Base-by-base conservation (phyloP, 2,113 vertebrate species). In the Forbesichthys papilliferus region DNA sequence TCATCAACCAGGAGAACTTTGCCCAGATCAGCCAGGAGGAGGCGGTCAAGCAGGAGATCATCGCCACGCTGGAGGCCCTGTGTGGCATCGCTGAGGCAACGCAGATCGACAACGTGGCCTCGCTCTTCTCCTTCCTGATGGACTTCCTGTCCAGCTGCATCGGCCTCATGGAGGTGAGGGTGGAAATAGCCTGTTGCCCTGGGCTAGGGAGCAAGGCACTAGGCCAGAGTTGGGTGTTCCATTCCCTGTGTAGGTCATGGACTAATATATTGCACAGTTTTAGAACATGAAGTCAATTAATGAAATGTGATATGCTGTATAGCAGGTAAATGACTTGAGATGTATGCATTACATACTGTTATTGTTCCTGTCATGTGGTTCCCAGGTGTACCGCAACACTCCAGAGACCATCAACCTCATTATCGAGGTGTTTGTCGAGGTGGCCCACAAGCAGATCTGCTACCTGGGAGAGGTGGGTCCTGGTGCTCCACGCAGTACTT, bases 401-500 rank as follows among this genome's bases (percentile, higher is more conserved):
- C 98, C 98, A 3, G 97, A 99, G 90, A 99, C 97, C 16, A 95
- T 99, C 86, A 99, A 99, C 90, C 95, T 99, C 85, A 99, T 99
- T 73, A 98, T 99, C 56, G 97, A 99, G 91, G 96, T 99, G 69
- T 99, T 99, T 89, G 98, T 99, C 84, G 97, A 99, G 93, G 98
- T 99, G 90, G 98, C 98, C 84, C 98, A 99, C 91, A 99, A 99
- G 81, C 98, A 99, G 87, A 98, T 99, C 89, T 99, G 98, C 79
- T 99, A 99, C 89, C 94, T 99, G 82, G 96, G 96, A 90, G 98
- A 99, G 95, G 98, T 99, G 83, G 94, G 90, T 66, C 20, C 27
- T 27, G 20, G 13, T 13, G 52, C 52, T 53, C 52, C 5, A 42
- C 36, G 36, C 36, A 42, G 27, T 27, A 49, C 3, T 12, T 49